phyloP scores from a whole-genome alignment of 2,113 vertebrate genomes.

The Anguilla japonica region DNA sequence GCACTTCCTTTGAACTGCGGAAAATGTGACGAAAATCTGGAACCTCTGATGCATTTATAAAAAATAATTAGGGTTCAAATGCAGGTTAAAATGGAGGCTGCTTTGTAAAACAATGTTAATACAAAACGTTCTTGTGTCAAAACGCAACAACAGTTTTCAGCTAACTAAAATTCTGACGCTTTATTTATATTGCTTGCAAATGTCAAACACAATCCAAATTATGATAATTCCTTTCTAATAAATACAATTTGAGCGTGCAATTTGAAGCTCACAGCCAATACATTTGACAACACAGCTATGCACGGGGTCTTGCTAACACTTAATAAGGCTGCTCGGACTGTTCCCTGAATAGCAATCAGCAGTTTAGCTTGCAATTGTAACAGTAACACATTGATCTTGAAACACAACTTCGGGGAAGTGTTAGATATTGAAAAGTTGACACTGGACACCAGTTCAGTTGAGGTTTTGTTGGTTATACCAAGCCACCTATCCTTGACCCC shows the following conservation, averaged over 20 bases:
- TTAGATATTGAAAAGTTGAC: neutral
- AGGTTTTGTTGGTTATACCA: neutral
- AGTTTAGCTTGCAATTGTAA: neutral
- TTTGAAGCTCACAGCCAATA: neutral
- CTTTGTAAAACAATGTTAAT: slow-evolving; percentile 37
- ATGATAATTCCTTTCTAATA: neutral
- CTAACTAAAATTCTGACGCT: neutral
- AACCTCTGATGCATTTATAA: slow-evolving; percentile 35
- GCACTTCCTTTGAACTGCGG: slow-evolving; percentile 61
- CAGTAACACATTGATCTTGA: neutral
- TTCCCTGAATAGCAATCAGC: neutral
- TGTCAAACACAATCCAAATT: neutral
- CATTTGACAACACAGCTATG: neutral
- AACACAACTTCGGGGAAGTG: neutral
- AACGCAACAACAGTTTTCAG: neutral
- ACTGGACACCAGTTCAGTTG: neutral
- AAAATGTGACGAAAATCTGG: slow-evolving; percentile 42
- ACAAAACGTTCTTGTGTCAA: slow-evolving; percentile 4
- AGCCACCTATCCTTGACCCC: neutral
- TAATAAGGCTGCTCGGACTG: neutral
- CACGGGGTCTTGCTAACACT: neutral
- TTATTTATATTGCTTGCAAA: neutral
- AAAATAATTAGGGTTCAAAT: slow-evolving; percentile 61
- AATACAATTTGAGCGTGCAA: neutral
- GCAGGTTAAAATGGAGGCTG: slow-evolving; percentile 46